Conservation (phyloP, 1,140 invertebrate species). For the Chelonus insularis region DNA sequence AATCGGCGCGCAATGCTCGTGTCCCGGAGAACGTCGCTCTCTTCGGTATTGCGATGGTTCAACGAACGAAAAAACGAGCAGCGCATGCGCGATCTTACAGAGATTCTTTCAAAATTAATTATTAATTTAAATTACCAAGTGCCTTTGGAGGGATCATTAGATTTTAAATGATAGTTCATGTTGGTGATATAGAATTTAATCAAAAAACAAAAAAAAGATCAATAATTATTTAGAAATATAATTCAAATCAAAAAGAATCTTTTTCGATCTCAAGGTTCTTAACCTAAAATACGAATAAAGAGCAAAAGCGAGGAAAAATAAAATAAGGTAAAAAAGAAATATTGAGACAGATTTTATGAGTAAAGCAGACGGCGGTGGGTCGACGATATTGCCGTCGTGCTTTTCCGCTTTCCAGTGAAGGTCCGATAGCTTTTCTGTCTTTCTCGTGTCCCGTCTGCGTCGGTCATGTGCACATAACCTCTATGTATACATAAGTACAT, state of each 20-base stretch:
- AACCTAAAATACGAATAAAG: neutral
- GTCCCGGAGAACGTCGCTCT: neutral
- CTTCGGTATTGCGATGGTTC: slow-evolving; percentile 35
- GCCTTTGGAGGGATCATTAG: too few species aligned
- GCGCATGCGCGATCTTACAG: slow-evolving; percentile 40
- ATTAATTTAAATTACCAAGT: too few species aligned
- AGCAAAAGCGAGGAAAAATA: neutral
- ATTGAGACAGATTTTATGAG: slow-evolving; percentile 10
- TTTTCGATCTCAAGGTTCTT: too few species aligned
- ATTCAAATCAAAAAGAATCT: too few species aligned
- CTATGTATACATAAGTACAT: slow-evolving; percentile 12
- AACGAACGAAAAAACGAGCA: slow-evolving; percentile 46
- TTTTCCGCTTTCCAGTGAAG: slow-evolving; percentile 16
- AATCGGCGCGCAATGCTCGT: neutral
- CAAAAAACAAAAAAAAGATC: too few species aligned
- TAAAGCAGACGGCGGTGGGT: slow-evolving; percentile 8
- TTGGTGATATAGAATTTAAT: too few species aligned
- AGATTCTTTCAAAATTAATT: neutral
- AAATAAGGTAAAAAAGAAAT: neutral
- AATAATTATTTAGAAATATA: too few species aligned
- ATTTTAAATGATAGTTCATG: too few species aligned
- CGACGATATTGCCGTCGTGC: slow-evolving; percentile 36
- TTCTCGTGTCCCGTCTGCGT: slow-evolving; percentile 9
- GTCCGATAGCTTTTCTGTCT: neutral
- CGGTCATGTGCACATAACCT: slow-evolving; percentile 5